These are phyloP conservation scores for Syrphus vitripennis DNA, from an alignment of 2,888 invertebrate genomes.

Conservation along the genomic window DNA sequence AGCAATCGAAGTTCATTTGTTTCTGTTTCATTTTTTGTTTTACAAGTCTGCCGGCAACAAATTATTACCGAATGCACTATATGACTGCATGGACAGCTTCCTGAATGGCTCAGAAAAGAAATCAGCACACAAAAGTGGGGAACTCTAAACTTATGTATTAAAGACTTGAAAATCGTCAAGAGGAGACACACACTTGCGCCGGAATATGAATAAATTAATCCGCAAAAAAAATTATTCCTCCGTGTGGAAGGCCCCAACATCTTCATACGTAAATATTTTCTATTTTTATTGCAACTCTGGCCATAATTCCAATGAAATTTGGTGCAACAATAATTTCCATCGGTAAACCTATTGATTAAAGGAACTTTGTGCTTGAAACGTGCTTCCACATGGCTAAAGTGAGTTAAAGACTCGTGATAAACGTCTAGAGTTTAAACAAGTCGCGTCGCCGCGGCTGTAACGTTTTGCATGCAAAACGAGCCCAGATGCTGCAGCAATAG, in stretches of 20 bases:
- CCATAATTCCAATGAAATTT: constrained; percentile 57
- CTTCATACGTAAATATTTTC: constrained; percentile 47
- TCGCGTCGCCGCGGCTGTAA: background rate
- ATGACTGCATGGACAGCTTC: constrained; percentile 61
- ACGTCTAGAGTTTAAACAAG: constrained; percentile 41
- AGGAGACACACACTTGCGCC: background rate
- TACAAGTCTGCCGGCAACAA: constrained; percentile 51
- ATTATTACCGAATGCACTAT: constrained; percentile 54
- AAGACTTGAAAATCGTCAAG: constrained; percentile 30
- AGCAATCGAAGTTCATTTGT: constrained; percentile 16
- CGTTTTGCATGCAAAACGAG: constrained; percentile 57
- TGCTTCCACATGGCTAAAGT: constrained; percentile 56
- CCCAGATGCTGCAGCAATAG: constrained; percentile 2
- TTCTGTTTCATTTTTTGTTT: constrained; percentile 61
- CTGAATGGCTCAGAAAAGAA: constrained; percentile 47
- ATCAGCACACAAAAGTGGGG: background rate
- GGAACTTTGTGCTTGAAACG: constrained; percentile 64
- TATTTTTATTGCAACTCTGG: constrained; percentile 27
- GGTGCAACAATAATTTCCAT: constrained; percentile 55
- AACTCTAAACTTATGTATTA: constrained; percentile 48
- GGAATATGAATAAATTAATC: constrained; percentile 17
- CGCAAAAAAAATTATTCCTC: constrained; percentile 6
- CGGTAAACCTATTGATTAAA: constrained; percentile 67
- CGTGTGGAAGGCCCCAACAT: background rate
- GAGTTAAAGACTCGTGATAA: constrained; percentile 64